These are phyloP conservation scores for Engraulis encrasicolus DNA, from an alignment of 2,113 vertebrate species.

Conservation along the genomic window DNA sequence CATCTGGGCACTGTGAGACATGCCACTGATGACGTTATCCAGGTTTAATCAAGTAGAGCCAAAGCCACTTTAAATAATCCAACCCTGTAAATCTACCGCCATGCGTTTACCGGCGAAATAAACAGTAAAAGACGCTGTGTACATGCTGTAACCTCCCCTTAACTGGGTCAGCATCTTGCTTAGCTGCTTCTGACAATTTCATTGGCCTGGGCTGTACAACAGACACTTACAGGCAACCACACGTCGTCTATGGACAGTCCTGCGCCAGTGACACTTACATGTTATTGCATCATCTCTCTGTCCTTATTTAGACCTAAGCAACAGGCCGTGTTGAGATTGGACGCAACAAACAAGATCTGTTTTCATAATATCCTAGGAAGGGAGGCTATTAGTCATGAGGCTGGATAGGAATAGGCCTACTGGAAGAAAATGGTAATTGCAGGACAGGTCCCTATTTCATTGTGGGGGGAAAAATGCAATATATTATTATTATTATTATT, in stretches of 20 bases:
- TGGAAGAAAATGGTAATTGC: too few relatives aligned
- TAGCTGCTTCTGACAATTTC: neutral
- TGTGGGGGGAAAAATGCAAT: too few relatives aligned
- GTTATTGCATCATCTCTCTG: neutral
- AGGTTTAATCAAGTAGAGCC: neutral
- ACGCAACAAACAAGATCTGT: neutral
- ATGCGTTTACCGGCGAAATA: neutral
- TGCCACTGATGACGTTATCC: neutral
- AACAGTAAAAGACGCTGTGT: neutral
- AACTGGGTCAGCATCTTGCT: neutral
- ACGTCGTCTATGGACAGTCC: too few relatives aligned
- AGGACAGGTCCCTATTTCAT: too few relatives aligned
- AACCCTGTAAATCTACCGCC: neutral
- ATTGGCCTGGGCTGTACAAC: neutral
- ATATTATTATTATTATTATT: too few relatives aligned
- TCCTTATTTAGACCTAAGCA: neutral
- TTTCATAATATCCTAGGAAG: neutral
- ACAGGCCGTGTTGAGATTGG: neutral
- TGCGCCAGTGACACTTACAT: neutral
- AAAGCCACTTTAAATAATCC: neutral
- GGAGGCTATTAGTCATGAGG: too few relatives aligned
- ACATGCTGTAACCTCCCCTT: neutral
- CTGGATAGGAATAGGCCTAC: too few relatives aligned
- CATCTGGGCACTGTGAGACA: neutral
- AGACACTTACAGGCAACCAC: too few relatives aligned